A percentile compares a stretch with the other conserved stretches of the same genome.
These are phyloP conservation scores for Piscicola geometra DNA, from an alignment of 2,888 invertebrate species.

Conservation along the genomic window DNA sequence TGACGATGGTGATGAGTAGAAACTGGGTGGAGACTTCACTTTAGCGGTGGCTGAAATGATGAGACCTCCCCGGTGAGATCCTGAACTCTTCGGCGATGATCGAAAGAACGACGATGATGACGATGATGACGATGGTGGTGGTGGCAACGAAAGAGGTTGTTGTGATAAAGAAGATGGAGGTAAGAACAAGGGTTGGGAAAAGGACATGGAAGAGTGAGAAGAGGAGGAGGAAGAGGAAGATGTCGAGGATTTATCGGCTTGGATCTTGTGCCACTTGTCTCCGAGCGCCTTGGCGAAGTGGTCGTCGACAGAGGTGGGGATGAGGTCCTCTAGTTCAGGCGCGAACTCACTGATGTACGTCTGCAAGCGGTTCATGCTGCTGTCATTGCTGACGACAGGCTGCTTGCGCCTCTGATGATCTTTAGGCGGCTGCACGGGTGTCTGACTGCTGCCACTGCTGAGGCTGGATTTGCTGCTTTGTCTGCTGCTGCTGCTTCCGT, in stretches of 20 bases:
- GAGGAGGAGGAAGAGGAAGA: background rate
- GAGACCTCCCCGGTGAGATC: background rate
- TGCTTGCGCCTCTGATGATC: background rate
- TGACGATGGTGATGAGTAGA: slow-evolving; percentile 21
- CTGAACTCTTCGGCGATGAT: background rate
- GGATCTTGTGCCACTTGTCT: slow-evolving; percentile 64
- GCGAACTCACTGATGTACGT: slow-evolving; percentile 3
- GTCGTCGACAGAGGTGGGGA: slow-evolving; percentile 67
- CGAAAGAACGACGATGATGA: background rate
- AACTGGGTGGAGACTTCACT: slow-evolving; percentile 5
- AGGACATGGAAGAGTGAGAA: background rate
- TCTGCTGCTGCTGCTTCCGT: background rate
- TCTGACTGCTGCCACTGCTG: background rate
- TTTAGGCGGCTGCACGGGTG: no score
- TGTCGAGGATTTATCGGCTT: slow-evolving; percentile 42
- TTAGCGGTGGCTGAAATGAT: background rate
- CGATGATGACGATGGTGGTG: background rate
- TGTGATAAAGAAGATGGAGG: no score
- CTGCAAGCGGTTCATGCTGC: background rate
- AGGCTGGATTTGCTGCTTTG: background rate
- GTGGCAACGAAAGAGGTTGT: background rate
- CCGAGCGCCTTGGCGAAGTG: slow-evolving; percentile 86
- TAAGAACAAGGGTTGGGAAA: no score
- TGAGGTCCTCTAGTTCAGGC: slow-evolving; percentile 30
- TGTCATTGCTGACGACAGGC: background rate